These are phyloP conservation scores for Pristiophorus japonicus DNA, from an alignment of 2,113 vertebrate species.

Conservation along the genomic window DNA sequence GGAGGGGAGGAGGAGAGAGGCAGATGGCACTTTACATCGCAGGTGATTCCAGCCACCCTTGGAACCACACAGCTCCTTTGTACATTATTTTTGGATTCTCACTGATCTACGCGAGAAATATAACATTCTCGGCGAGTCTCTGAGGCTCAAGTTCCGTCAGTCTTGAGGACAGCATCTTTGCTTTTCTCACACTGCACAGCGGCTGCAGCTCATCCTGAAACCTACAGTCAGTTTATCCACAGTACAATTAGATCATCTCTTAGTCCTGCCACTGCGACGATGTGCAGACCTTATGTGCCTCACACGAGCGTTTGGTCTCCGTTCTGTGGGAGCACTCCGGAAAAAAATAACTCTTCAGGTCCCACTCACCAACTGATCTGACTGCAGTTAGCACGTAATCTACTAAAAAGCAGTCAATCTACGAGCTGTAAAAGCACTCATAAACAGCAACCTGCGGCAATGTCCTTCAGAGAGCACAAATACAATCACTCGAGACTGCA, in stretches of 20 bases:
- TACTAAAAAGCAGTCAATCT: neutral
- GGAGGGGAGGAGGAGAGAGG: neutral
- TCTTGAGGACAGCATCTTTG: neutral
- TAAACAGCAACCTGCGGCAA: neutral
- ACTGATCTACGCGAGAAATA: too few species aligned
- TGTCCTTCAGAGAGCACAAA: neutral
- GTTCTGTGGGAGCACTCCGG: neutral
- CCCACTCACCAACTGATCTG: neutral
- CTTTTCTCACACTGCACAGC: neutral
- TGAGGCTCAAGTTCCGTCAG: neutral
- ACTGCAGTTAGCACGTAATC: neutral
- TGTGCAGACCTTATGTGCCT: neutral
- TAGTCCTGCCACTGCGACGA: neutral
- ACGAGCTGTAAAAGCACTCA: neutral
- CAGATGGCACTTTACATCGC: neutral
- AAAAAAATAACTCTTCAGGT: neutral
- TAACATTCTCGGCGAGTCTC: neutral
- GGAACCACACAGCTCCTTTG: neutral
- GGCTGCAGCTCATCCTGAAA: neutral
- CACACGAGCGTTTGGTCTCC: neutral
- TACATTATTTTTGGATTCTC: neutral
- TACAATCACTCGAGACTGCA: constrained; percentile 2
- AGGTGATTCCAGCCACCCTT: neutral
- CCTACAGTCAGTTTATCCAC: neutral
- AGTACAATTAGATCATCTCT: neutral